phyloP scores from a whole-genome alignment of 2,113 vertebrate species.

The Grallaria varia region DNA sequence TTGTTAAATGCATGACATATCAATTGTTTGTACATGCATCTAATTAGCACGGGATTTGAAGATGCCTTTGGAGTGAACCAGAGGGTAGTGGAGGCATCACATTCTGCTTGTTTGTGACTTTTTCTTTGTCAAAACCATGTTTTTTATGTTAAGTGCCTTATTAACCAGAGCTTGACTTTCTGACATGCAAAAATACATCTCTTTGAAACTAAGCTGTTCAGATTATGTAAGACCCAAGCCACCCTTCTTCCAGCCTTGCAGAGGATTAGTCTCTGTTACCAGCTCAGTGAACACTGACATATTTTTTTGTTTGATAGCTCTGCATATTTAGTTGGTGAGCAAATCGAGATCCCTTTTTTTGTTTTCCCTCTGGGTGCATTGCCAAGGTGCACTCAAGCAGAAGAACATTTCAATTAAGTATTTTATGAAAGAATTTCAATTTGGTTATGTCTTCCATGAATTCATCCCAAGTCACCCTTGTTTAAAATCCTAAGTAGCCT shows the following conservation, averaged over 20 bases:
- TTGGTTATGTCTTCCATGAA: neutral
- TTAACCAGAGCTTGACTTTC: neutral
- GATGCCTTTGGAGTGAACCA: neutral
- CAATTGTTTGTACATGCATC: neutral
- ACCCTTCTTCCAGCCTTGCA: constrained; percentile 1
- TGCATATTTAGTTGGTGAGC: neutral
- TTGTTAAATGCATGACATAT: neutral
- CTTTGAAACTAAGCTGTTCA: neutral
- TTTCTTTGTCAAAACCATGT: neutral
- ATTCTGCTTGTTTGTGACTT: neutral
- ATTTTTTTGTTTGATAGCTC: neutral
- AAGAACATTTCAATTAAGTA: neutral
- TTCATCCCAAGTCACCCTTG: neutral
- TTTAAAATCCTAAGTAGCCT: neutral
- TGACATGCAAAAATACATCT: neutral
- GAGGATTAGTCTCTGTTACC: constrained; percentile 11
- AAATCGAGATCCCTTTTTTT: neutral
- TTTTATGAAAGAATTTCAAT: neutral
- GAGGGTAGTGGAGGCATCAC: neutral
- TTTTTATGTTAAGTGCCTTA: neutral
- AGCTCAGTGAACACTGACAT: neutral
- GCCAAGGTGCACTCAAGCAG: neutral
- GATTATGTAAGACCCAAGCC: constrained; percentile 8
- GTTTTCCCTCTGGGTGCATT: neutral
- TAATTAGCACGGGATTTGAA: neutral